Evolutionary conservation across 37 sponge, comb jelly and placozoan genomes (phyloP).

Genomic region (Mnemiopsis leidyi): DNA sequence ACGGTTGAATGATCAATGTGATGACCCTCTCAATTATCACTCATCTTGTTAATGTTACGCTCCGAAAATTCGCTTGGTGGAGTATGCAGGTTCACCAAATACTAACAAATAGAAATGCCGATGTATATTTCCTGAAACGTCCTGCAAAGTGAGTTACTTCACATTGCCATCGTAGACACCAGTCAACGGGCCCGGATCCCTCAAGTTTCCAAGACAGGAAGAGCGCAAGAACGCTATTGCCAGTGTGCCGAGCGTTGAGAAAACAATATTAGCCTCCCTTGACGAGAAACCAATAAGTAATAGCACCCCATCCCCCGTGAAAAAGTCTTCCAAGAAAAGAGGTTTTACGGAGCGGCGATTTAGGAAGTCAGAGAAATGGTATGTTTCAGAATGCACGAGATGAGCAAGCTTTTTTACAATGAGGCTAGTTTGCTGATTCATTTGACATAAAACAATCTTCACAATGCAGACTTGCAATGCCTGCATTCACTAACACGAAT

Average conservation of each 20-base stretch:
- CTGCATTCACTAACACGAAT: not conserved
- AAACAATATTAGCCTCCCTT: slow-evolving; percentile 21
- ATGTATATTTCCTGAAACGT: not conserved
- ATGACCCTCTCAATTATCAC: not conserved
- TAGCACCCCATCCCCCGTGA: not conserved
- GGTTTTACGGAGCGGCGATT: not conserved
- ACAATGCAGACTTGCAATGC: not conserved
- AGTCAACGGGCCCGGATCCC: not conserved
- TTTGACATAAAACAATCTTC: not conserved
- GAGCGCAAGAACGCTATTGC: slow-evolving; percentile 17
- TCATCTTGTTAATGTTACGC: not conserved
- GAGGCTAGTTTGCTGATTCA: not conserved
- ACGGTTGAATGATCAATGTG: not conserved
- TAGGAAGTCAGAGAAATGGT: not conserved
- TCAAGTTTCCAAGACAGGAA: slow-evolving; percentile 7
- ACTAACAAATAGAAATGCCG: not conserved
- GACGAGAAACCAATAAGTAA: not conserved
- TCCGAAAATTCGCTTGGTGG: not conserved
- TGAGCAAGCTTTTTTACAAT: not conserved
- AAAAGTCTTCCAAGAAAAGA: not conserved
- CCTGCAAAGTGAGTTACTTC: not conserved
- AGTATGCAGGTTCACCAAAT: not conserved
- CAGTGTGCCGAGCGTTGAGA: not conserved
- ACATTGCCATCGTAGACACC: not conserved
- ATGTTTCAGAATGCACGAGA: not conserved